Percentiles rank a stretch among this genome's conserved stretches.
Conservation (phyloP, 2,797 vertebrate genomes). For the Cottoperca gobio region DNA sequence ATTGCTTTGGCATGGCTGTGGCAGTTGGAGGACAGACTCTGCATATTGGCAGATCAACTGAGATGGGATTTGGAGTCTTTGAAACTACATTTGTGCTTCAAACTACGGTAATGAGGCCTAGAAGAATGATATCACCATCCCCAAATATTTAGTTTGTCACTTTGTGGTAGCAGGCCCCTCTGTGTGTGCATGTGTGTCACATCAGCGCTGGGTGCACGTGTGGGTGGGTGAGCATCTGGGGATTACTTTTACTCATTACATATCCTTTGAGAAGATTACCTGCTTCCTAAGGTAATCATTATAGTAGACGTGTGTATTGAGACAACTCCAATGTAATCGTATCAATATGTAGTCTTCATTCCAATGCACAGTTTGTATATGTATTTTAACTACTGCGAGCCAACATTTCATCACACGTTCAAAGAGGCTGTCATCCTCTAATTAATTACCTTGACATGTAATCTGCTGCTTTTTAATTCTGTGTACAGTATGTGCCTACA, state of each 20-base stretch:
- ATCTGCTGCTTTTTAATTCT: background rate
- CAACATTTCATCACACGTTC: background rate
- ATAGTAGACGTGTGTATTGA: background rate
- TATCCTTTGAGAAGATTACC: constrained; percentile 21
- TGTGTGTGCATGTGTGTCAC: constrained; percentile 47
- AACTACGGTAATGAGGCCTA: constrained; percentile 78
- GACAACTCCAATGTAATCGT: background rate
- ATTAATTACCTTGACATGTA: background rate
- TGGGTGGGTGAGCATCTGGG: constrained; percentile 11
- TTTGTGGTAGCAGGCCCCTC: constrained; percentile 68
- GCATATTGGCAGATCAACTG: constrained; percentile 75
- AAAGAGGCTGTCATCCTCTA: background rate
- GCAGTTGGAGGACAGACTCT: constrained; percentile 74
- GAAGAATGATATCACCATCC: constrained; percentile 77
- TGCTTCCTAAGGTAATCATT: constrained; percentile 20
- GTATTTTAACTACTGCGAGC: background rate
- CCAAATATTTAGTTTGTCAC: constrained; percentile 79
- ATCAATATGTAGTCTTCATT: background rate
- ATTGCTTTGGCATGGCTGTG: constrained; percentile 81
- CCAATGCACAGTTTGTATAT: background rate
- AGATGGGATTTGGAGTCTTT: constrained; percentile 77
- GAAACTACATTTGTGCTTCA: constrained; percentile 79
- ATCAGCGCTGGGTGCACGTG: constrained; percentile 12
- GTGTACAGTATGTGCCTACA: background rate
- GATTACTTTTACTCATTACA: constrained; percentile 31